A percentile compares a stretch with the other conserved stretches of the same genome.
phyloP scores from a whole-genome alignment of 2,113 vertebrate genomes.

The Dicentrarchus labrax region DNA sequence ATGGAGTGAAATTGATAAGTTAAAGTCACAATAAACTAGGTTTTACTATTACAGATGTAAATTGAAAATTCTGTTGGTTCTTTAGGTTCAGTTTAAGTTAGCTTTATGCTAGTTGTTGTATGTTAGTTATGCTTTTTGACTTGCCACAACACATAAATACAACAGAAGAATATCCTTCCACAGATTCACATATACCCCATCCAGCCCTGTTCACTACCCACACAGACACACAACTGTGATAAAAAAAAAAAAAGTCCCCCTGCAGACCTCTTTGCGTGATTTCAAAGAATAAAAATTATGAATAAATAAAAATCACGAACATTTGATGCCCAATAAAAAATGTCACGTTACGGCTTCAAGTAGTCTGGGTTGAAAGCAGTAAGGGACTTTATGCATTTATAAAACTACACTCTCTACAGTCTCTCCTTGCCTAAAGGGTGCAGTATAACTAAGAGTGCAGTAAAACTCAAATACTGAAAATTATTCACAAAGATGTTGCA shows the following conservation, averaged over 20 bases:
- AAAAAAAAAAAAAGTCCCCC: neutral
- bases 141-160: neutral
- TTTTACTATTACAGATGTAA: neutral
- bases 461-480: neutral
- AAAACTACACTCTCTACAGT: neutral
- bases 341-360: slow-evolving; percentile 1
- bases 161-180: neutral
- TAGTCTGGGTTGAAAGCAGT: slow-evolving; percentile 7
- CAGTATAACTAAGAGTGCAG: neutral
- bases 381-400: neutral
- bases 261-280: slow-evolving; percentile 3
- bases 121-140: neutral
- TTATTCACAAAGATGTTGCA: neutral
- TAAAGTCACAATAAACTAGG: neutral
- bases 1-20: neutral
- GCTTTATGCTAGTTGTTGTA: neutral
- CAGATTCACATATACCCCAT: neutral
- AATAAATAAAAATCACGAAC: slow-evolving; percentile 8
- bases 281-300: neutral
- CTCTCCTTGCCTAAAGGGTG: neutral
- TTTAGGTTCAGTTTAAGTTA: neutral
- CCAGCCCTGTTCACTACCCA: neutral
- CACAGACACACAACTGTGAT: neutral
- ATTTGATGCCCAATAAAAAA: slow-evolving; percentile 11
- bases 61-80: neutral